Evolutionary conservation across 2,888 invertebrate genomes (phyloP), one percentile per base, ranked within the genome.

Genomic region (Liodrosophila aerea): DNA sequence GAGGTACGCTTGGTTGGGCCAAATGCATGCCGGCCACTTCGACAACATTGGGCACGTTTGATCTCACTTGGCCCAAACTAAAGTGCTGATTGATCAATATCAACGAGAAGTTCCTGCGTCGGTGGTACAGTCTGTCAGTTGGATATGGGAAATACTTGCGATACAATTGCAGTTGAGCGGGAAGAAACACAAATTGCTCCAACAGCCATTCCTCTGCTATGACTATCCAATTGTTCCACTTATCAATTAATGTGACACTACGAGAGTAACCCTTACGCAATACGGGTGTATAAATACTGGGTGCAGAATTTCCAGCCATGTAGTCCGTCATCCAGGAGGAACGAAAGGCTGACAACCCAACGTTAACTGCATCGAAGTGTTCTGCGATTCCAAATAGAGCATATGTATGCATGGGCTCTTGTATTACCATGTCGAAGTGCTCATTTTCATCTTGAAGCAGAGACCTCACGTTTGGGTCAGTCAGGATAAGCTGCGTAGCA

Each of bases 11-110:
- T 3, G 67, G 31, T 3, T 67, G 51, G 0, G 52, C 30, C 15
- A 87, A 64, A 22, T 87, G 87, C 5, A 85, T 58, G 0, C 87
- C 88, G 1, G 73, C 87, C 15, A 87, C 83, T 53, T 87, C 86
- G 1, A 87, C 59, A 36, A 87, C 73, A 41, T 65, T 87, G 4
- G 85, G 80, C 2, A 75, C 63, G 53, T 81, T 76, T 1, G 87
- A 80, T 2, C 85, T 58, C 0, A 81, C 68, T 8, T 65, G 73
- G 0, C 76, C 74, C 13, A 86, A 39, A 1, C 78, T 81, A 15
- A 85, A 83, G 45, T 87, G 87, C 29, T 83, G 80, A 57, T 89
- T 89, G 0, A 88, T 44, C 8, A 89, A 46, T 1, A 87, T 73
- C 8, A 89, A 36, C 0, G 89, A 84, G 7, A 85, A 70, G 37